Percentiles rank a stretch among this genome's conserved stretches.
phyloP scores from a whole-genome alignment of 2,113 vertebrate genomes.

The Lycaon pictus region DNA sequence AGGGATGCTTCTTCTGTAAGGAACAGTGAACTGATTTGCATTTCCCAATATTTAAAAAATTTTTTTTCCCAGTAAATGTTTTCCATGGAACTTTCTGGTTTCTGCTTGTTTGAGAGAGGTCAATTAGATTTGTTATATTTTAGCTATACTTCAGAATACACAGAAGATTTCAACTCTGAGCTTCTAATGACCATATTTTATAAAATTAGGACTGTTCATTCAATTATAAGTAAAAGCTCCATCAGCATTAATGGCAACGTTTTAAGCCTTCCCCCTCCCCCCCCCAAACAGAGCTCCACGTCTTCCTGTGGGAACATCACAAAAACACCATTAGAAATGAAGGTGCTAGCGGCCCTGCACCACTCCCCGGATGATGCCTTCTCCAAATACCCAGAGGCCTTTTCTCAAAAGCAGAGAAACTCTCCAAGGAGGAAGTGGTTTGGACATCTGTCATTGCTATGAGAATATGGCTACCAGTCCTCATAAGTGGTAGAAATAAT shows the following conservation, averaged over 20 bases:
- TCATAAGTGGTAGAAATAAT: background rate
- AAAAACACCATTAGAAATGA: background rate
- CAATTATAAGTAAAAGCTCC: background rate
- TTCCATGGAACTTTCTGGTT: background rate
- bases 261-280: background rate
- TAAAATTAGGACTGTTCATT: constrained; percentile 47
- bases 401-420: background rate
- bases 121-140: constrained; percentile 34
- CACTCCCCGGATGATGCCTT: no score
- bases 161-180: constrained; percentile 18
- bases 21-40: background rate
- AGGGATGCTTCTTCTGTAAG: background rate
- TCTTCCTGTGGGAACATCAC: background rate
- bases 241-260: background rate
- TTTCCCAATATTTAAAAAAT: background rate
- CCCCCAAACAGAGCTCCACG: background rate
- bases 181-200: constrained; percentile 35
- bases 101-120: constrained; percentile 43
- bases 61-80: background rate
- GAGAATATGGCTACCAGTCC: rapidly evolving
- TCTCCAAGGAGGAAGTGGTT: background rate
- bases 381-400: background rate
- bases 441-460: background rate
- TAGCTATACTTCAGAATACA: constrained; percentile 39
- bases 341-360: background rate